These are phyloP conservation scores for Pentamera pediparva DNA, from an alignment of 53 echinoderm and acorn worm genomes.

Conservation along the genomic window DNA sequence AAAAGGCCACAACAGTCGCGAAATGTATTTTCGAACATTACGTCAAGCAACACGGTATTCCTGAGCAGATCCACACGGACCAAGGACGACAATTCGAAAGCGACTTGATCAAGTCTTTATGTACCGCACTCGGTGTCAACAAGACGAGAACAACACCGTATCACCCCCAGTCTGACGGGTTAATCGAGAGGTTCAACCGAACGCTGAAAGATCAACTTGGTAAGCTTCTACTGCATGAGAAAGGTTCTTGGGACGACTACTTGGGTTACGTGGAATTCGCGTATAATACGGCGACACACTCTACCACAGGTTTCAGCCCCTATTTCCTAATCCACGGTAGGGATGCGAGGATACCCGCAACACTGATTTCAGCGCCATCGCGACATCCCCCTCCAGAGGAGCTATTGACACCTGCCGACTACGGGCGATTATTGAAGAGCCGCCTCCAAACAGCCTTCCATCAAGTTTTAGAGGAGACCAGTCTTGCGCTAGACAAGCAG, in stretches of 20 bases:
- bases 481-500: neutral
- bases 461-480: neutral
- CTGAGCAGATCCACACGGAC: slow-evolving; percentile 35
- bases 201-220: slow-evolving; percentile 36
- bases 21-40: slow-evolving; percentile 37
- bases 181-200: slow-evolving; percentile 39
- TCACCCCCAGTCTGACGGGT: slow-evolving; percentile 31
- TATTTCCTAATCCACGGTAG: slow-evolving; percentile 9
- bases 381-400: too few species aligned
- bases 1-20: slow-evolving; percentile 40
- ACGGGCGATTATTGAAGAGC: neutral
- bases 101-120: neutral
- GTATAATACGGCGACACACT: neutral
- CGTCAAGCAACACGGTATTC: slow-evolving; percentile 35
- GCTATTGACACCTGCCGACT: neutral
- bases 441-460: neutral
- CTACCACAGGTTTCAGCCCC: slow-evolving; percentile 10
- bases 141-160: slow-evolving; percentile 42
- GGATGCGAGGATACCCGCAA: neutral
- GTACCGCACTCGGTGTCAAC: neutral
- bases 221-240: neutral
- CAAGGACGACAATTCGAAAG: slow-evolving; percentile 42
- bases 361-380: neutral
- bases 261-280: slow-evolving; percentile 5
- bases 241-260: neutral